phyloP scores from a whole-genome alignment of 1,140 invertebrate species.

The Melipona quadrifasciata region DNA sequence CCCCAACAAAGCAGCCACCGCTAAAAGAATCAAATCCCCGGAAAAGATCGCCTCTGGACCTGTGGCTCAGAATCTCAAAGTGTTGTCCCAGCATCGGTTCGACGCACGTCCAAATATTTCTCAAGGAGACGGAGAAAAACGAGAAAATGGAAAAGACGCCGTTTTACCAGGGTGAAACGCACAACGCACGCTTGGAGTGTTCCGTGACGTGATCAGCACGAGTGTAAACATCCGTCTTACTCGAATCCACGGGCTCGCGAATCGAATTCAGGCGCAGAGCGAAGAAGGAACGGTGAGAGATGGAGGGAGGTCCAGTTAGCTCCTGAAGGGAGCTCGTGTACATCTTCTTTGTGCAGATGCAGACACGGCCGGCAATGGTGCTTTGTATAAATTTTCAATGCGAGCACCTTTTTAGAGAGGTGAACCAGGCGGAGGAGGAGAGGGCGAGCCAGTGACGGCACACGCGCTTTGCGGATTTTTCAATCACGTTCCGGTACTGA shows the following conservation, averaged over 20 bases:
- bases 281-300: neutral
- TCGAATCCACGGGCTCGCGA: neutral
- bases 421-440: too few relatives aligned
- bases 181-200: neutral
- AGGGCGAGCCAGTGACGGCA: constrained; percentile 18
- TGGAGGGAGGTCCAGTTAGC: neutral
- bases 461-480: constrained; percentile 73
- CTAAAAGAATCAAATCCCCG: neutral
- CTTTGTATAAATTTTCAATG: constrained; percentile 64
- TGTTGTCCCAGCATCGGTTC: neutral
- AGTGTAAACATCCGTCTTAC: constrained; percentile 19
- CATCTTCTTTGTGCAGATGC: constrained; percentile 43
- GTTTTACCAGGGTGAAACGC: too few relatives aligned
- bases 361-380: constrained; percentile 7
- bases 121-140: neutral
- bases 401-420: constrained; percentile 45
- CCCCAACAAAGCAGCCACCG: neutral
- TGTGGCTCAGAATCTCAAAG: neutral
- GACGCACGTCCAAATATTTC: neutral
- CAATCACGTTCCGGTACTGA: constrained; percentile 72
- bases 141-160: neutral
- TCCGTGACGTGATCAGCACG: neutral
- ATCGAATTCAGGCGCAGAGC: constrained; percentile 18
- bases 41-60: neutral
- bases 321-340: constrained; percentile 6